A percentile compares a stretch with the other conserved stretches of the same genome.
phyloP scores from a whole-genome alignment of 2,797 vertebrate genomes.

The Myripristis jacobus region DNA sequence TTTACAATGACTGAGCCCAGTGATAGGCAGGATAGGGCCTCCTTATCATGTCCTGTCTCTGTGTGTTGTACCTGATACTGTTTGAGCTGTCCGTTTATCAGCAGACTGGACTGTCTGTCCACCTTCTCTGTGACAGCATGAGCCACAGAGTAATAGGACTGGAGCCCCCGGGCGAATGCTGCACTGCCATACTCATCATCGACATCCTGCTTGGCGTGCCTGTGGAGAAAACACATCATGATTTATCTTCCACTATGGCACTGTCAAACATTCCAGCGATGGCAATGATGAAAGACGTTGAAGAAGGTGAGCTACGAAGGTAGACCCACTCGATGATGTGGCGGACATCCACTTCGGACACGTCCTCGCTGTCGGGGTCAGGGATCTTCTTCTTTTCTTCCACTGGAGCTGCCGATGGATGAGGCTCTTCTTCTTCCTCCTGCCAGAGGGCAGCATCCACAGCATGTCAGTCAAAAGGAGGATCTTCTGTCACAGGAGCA shows the following conservation, averaged over 20 bases:
- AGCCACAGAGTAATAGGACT: conserved; percentile 97
- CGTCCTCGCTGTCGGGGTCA: conserved; percentile 88
- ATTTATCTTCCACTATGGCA: no score
- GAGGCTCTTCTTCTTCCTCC: conserved; percentile 87
- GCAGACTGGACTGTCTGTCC: conserved; percentile 94
- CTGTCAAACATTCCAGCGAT: no score
- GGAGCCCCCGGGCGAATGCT: conserved; percentile 86
- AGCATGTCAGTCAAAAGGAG: conserved; percentile 25
- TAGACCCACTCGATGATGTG: conserved; percentile 88
- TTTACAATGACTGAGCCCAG: no score
- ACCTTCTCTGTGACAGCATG: conserved; percentile 93
- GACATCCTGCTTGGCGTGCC: conserved; percentile 95
- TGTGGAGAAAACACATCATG: conserved; percentile 59
- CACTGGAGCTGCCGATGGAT: conserved; percentile 56
- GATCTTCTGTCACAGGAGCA: background rate
- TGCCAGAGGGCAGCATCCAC: conserved; percentile 70
- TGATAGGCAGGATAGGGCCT: no score
- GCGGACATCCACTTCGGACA: conserved; percentile 86
- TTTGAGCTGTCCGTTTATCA: conserved; percentile 94
- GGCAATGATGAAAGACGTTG: background rate
- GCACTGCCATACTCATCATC: conserved; percentile 96
- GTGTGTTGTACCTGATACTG: conserved; percentile 91
- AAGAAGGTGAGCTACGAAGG: background rate
- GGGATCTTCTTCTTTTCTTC: conserved; percentile 90
- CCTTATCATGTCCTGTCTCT: background rate